Percentiles rank a stretch among this genome's conserved stretches.
Evolutionary conservation across 2,797 vertebrate species (phyloP).

Genomic region (Myotis daubentonii): DNA sequence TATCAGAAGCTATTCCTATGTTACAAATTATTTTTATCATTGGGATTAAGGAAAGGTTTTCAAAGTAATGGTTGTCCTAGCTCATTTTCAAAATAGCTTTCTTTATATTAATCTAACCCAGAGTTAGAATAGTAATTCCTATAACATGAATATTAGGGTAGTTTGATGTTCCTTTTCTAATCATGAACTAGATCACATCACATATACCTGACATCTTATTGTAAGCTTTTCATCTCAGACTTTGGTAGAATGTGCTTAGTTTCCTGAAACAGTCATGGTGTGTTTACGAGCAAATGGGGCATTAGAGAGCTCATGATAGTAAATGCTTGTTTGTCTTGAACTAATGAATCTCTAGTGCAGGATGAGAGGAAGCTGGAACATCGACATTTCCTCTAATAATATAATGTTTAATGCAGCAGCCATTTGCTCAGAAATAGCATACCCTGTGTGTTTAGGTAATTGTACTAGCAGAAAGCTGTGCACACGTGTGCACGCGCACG

Average conservation of each 20-base stretch:
- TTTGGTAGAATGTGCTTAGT: slow-evolving; percentile 55
- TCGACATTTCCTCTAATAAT: slow-evolving; percentile 62
- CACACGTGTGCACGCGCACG: background rate
- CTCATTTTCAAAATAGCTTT: slow-evolving; percentile 57
- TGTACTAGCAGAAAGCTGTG: background rate
- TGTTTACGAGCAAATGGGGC: slow-evolving; percentile 59
- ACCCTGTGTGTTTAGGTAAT: slow-evolving; percentile 51
- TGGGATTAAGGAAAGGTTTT: slow-evolving; percentile 46
- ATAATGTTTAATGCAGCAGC: slow-evolving; percentile 60
- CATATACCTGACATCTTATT: background rate
- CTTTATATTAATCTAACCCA: slow-evolving; percentile 52
- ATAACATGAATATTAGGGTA: slow-evolving; percentile 6
- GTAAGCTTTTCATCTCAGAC: slow-evolving; percentile 20
- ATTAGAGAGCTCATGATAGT: slow-evolving; percentile 11
- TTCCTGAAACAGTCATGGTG: slow-evolving; percentile 50
- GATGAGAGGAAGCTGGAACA: slow-evolving; percentile 50
- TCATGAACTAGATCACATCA: background rate
- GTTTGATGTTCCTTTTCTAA: slow-evolving; percentile 59
- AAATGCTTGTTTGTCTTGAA: slow-evolving; percentile 78
- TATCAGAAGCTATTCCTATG: background rate
- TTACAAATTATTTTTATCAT: slow-evolving; percentile 36
- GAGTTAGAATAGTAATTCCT: slow-evolving; percentile 28
- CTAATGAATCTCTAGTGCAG: slow-evolving; percentile 71
- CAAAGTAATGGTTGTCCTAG: background rate
- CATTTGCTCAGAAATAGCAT: slow-evolving; percentile 68